Base-by-base conservation (phyloP, 2,797 vertebrate species). In the Chloroceryle inda region DNA sequence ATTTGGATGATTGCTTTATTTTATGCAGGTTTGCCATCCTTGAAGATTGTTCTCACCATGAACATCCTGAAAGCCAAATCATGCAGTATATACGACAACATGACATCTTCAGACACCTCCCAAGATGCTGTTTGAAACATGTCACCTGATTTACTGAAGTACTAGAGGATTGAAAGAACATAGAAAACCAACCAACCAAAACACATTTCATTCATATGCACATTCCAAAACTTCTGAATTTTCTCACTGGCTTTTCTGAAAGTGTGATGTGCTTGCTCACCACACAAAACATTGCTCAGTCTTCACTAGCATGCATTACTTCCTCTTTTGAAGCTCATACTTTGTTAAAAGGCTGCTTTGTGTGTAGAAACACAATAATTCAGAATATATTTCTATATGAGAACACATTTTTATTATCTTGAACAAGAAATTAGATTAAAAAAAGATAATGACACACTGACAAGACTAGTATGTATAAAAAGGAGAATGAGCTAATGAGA, bases 341-440 rank as follows among this genome's bases (percentile, higher is more conserved):
- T 86, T 29, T 24, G 45, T 69, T 90, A 75, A 91, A 92, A 79
- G 9, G 1, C 50, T 90, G 42, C 4, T 83, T 90, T 88, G 8
- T 33, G 40, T 55, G 18, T 16, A 85, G 78, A 84, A 95, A 88
- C 17, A 11, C 69, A 96, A 81, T 86, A 81, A 89, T 45, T 87
- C 62, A 55, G 75, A 89, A 72, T 49, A 58, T 21, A 89, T 86
- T 85, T 24, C 7, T 80, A 23, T 69, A 22, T 69, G 47, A 89
- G 37, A 85, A 33, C 14, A 67, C n/a, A 44, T 38, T 68, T 93
- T 47, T 47, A 75, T 92, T 92, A 76, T 45, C 61, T 62, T 78
- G 40, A 92, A 79, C 74, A 67, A 89, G 56, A 81, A 90, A 89
- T 96, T 90, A 89, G 38, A 64, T 33, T 9, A 29, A 55, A 89